Conservation (phyloP, 1,140 invertebrate species). For the Bombus superbus region DNA sequence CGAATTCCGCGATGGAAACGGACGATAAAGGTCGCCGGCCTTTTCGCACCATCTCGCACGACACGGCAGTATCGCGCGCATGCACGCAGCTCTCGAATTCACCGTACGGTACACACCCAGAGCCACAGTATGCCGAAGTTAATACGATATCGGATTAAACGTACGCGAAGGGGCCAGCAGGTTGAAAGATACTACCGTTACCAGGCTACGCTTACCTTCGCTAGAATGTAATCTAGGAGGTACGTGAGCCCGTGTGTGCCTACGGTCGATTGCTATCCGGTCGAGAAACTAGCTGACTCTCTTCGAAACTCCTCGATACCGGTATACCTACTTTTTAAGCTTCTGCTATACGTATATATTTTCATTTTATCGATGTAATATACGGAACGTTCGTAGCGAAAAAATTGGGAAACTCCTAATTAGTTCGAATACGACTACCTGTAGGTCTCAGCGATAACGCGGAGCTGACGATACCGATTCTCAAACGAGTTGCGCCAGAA, state of each 20-base stretch:
- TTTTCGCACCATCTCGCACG: slow-evolving; percentile 20
- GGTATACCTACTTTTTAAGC: neutral
- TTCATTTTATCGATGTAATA: neutral
- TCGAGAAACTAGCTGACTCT: neutral
- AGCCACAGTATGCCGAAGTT: slow-evolving; percentile 31
- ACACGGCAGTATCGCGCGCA: neutral
- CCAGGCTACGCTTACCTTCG: neutral
- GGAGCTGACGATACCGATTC: neutral
- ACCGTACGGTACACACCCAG: slow-evolving; percentile 5
- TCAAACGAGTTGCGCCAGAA: neutral
- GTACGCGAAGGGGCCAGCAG: slow-evolving; percentile 30
- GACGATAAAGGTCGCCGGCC: slow-evolving; percentile 15
- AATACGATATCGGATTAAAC: slow-evolving; percentile 45
- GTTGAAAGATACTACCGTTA: slow-evolving; percentile 42
- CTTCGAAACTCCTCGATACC: neutral
- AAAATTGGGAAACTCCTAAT: neutral
- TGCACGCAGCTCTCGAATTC: neutral
- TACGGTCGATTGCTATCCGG: neutral
- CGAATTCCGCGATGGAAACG: slow-evolving; percentile 5
- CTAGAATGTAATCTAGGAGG: neutral
- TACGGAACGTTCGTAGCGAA: neutral
- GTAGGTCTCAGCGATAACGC: neutral
- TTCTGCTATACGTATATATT: neutral
- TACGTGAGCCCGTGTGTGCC: neutral
- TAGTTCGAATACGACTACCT: no score